phyloP scores from a whole-genome alignment of 2,113 vertebrate genomes.

The Upupa epops region DNA sequence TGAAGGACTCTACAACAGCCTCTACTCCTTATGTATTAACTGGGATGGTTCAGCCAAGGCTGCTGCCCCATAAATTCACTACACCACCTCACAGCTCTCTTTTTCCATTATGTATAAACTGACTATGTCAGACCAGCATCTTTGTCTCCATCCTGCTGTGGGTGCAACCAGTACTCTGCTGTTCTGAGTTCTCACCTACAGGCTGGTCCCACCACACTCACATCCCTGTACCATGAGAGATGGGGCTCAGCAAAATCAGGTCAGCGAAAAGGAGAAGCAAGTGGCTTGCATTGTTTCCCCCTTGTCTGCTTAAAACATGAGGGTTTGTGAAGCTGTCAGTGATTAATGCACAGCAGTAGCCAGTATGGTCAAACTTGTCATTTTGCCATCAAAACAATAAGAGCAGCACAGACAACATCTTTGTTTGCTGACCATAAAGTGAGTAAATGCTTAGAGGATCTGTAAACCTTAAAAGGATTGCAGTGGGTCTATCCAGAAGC shows the following conservation, averaged over 20 bases:
- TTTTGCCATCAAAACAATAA: background rate
- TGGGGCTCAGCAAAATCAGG: background rate
- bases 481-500: background rate
- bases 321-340: background rate
- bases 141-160: background rate
- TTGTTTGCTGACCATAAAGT: background rate
- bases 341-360: background rate
- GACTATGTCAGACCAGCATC: background rate
- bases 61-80: background rate
- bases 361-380: background rate
- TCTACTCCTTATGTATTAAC: background rate
- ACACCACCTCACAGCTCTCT: background rate
- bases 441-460: background rate
- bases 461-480: background rate
- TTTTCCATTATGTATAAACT: background rate
- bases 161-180: background rate
- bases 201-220: background rate
- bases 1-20: background rate
- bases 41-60: background rate
- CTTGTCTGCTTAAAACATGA: background rate
- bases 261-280: background rate
- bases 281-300: background rate
- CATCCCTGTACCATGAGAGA: fast-evolving
- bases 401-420: background rate
- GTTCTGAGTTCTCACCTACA: background rate